A percentile compares a stretch with the other conserved stretches of the same genome.
Evolutionary conservation across 2,888 invertebrate genomes (phyloP).

Genomic region (Arrhopalites spinosus): DNA sequence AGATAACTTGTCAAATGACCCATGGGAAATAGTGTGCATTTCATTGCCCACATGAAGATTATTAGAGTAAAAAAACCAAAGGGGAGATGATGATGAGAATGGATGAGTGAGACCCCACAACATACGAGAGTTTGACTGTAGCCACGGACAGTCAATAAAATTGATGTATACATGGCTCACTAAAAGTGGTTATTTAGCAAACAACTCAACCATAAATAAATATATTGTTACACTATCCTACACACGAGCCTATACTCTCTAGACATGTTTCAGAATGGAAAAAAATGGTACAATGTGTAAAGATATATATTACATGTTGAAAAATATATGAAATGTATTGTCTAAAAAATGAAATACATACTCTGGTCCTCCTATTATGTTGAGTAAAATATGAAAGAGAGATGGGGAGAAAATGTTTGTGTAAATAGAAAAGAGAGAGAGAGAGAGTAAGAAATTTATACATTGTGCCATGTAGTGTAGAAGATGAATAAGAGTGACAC

Average conservation of each 20-base stretch:
- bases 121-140: background rate
- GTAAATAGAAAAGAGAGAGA: background rate
- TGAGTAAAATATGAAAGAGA: background rate
- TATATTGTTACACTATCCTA: background rate
- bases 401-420: background rate
- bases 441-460: background rate
- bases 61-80: constrained; percentile 18
- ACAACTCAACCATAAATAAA: constrained; percentile 19
- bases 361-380: too few species aligned
- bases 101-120: background rate
- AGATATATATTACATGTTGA: background rate
- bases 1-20: constrained; percentile 54
- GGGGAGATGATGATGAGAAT: constrained; percentile 2
- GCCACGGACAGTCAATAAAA: constrained; percentile 3
- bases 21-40: constrained; percentile 45
- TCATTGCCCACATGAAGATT: constrained; percentile 33
- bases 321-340: background rate
- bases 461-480: background rate
- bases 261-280: background rate
- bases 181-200: constrained; percentile 8
- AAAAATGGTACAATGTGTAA: background rate
- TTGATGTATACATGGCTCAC: constrained; percentile 14
- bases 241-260: background rate
- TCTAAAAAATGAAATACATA: constrained; percentile 7
- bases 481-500: too few species aligned